Evolutionary conservation across 2,888 invertebrate genomes (phyloP), one percentile per base, ranked within the genome.

Genomic region (Dioctria linearis): DNA sequence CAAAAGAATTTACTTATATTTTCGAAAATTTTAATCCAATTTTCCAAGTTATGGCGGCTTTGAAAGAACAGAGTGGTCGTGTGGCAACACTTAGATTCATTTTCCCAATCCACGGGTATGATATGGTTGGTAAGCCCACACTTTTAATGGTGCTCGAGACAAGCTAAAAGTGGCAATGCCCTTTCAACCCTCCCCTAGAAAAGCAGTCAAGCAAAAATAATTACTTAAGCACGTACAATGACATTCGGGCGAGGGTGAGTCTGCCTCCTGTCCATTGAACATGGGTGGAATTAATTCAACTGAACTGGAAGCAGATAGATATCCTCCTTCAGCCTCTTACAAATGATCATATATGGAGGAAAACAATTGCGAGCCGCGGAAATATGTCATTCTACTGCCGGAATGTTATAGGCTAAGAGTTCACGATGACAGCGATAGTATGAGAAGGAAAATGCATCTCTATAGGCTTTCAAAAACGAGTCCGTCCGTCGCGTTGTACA

Each of bases 211-310:
- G 82, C 80, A 80, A 71, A 82, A 81, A 69, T 80, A 80, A 83
- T 82, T 81, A 83, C 80, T 80, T 81, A 80, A 80, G 80, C 83
- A 82, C 83, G 82, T 82, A 80, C 82, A 80, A 59, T 73, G 73
- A 57, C 73, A 73, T 57, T 57, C n/a, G 57, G 6, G 11, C 71
- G 57, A 57, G 57, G 73, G 73, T 43, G 57, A 42, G 57, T 8
- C n/a, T 39, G 13, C 25, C 25, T 25, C 25, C 25, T 25, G 2
- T 5, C 57, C 57, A 61, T 8, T 37, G 54, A n/a, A 9, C 9
- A 6, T 54, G 54, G 57, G 57, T 59, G 54, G 40, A 57, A 73
- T 57, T 73, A 73, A 73, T 73, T 73, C 59, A 73, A 42, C 8
- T 57, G 59, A 73, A 42, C 39, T 57, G 54, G 25, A n/a, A 6